Conservation (phyloP, 2,888 invertebrate genomes). For the Ptychoptera albimana region DNA sequence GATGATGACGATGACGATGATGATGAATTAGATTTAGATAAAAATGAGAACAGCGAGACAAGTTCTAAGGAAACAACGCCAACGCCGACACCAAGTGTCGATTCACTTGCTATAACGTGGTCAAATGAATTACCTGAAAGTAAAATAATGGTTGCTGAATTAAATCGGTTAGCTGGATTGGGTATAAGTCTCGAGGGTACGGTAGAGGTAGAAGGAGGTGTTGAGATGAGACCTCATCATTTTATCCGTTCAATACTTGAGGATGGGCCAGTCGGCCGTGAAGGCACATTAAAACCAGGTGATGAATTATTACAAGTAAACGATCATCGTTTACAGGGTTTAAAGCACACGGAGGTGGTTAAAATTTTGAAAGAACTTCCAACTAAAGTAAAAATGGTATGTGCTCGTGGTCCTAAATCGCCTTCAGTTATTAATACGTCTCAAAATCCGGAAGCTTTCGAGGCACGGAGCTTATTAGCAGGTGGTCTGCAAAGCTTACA, state of each 20-base stretch:
- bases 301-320: slow-evolving; percentile 96
- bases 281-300: slow-evolving; percentile 78
- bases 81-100: slow-evolving; percentile 43
- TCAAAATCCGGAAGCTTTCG: slow-evolving; percentile 63
- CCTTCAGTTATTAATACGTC: slow-evolving; percentile 62
- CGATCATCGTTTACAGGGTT: slow-evolving; percentile 75
- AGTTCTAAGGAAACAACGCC: slow-evolving; percentile 18
- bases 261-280: slow-evolving; percentile 90
- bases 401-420: slow-evolving; percentile 51
- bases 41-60: slow-evolving; percentile 3
- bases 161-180: slow-evolving; percentile 82
- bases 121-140: slow-evolving; percentile 62
- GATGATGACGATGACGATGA: slow-evolving; percentile 8
- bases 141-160: slow-evolving; percentile 81
- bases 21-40: slow-evolving; percentile 3
- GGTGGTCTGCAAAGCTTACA: slow-evolving; percentile 71
- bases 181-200: slow-evolving; percentile 97
- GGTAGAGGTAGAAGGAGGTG: slow-evolving; percentile 93
- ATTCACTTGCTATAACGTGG: slow-evolving; percentile 65
- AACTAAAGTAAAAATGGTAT: slow-evolving; percentile 77
- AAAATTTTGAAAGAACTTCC: slow-evolving; percentile 88
- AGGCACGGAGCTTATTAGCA: slow-evolving; percentile 65
- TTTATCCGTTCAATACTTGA: slow-evolving; percentile 92
- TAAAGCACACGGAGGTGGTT: slow-evolving; percentile 94
- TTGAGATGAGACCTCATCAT: slow-evolving; percentile 95